These are phyloP conservation scores for Pardalotus punctatus DNA, from an alignment of 2,113 vertebrate species.

Conservation along the genomic window DNA sequence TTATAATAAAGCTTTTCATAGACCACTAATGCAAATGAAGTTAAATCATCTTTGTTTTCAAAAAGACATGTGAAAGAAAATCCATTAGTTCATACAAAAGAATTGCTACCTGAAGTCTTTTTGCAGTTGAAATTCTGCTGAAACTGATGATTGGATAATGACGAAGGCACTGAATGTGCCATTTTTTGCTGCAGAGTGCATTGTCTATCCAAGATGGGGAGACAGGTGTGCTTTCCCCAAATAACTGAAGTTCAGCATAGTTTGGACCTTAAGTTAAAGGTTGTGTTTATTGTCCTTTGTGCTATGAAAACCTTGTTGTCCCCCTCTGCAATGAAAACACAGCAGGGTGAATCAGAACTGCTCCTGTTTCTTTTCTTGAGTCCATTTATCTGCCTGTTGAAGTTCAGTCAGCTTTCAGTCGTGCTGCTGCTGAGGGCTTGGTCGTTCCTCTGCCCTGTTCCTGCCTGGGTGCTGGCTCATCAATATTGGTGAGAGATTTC, in stretches of 20 bases:
- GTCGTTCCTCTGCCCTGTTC: neutral
- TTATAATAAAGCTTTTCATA: neutral
- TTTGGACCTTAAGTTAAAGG: neutral
- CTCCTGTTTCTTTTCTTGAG: neutral
- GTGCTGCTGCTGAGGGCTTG: neutral
- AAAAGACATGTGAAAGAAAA: accelerated
- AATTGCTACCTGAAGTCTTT: neutral
- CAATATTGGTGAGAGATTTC: neutral
- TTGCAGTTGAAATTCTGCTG: neutral
- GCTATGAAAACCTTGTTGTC: neutral
- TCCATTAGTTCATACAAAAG: accelerated
- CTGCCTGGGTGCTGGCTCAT: neutral
- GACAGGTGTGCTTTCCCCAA: neutral
- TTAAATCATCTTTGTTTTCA: neutral
- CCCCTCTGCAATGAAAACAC: neutral
- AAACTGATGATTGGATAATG: neutral
- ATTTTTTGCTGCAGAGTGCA: neutral
- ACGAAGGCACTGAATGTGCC: neutral
- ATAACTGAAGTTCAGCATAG: accelerated
- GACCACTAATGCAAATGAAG: neutral
- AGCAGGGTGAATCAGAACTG: neutral
- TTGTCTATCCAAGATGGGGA: accelerated
- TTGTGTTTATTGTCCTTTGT: neutral
- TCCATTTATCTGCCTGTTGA: neutral
- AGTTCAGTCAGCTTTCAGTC: neutral